A percentile compares a stretch with the other conserved stretches of the same genome.
These are phyloP conservation scores for Cerastis leucographa DNA, from an alignment of 2,888 invertebrate species.

Conservation along the genomic window DNA sequence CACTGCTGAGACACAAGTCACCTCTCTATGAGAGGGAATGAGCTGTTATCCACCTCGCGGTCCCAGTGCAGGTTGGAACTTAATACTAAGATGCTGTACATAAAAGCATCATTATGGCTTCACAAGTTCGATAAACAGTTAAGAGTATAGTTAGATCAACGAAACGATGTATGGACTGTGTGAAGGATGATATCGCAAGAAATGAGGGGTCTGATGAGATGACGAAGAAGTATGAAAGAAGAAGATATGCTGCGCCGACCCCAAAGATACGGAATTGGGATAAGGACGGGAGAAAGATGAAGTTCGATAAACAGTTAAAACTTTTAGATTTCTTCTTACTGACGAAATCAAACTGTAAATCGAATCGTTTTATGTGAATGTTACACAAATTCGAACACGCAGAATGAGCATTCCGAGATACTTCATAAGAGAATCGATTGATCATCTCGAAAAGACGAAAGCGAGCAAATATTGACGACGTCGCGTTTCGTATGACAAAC, in stretches of 20 bases:
- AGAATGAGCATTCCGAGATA: neutral
- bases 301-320: neutral
- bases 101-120: neutral
- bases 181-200: no score
- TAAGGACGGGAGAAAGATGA: no score
- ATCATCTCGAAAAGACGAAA: slow-evolving; percentile 20
- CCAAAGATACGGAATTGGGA: no score
- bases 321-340: neutral
- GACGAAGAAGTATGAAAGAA: no score
- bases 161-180: no score
- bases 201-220: no score
- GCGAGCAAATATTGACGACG: slow-evolving; percentile 26
- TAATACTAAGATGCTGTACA: neutral
- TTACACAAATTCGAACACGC: neutral
- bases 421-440: slow-evolving; percentile 19
- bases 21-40: neutral
- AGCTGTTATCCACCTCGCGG: neutral
- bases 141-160: neutral
- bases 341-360: neutral
- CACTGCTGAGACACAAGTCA: neutral
- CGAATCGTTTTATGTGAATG: neutral
- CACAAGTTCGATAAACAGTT: neutral
- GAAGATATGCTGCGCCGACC: no score
- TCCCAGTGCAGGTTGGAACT: neutral
- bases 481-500: slow-evolving; percentile 29